Conservation (phyloP, 2,113 vertebrate genomes). For the Eulemur macaco region DNA sequence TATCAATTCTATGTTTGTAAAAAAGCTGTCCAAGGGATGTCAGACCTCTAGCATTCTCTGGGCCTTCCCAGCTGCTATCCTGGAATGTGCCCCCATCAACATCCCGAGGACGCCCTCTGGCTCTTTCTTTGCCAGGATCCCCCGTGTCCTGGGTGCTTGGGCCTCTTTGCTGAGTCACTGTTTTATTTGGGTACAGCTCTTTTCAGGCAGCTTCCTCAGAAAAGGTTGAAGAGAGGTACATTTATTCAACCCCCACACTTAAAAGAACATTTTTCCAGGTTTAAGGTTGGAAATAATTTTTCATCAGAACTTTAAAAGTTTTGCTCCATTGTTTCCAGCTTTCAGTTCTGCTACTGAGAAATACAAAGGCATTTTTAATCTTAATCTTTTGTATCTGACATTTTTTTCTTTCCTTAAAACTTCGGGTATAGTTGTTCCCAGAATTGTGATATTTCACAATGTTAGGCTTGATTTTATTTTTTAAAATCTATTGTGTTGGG, state of each 20-base stretch:
- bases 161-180: background rate
- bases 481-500: background rate
- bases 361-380: background rate
- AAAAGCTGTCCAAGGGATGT: background rate
- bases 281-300: background rate
- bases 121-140: fast-evolving
- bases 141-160: fast-evolving
- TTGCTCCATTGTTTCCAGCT: background rate
- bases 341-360: background rate
- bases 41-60: fast-evolving
- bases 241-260: background rate
- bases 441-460: background rate
- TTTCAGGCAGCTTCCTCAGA: background rate
- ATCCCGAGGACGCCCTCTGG: fast-evolving
- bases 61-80: background rate
- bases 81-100: fast-evolving
- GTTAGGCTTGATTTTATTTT: background rate
- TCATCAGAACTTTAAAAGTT: background rate
- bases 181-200: background rate
- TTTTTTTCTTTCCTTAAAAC: background rate
- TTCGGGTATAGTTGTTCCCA: background rate
- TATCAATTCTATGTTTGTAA: background rate
- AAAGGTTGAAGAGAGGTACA: background rate
- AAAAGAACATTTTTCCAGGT: background rate
- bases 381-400: constrained; percentile 1